A percentile compares a stretch with the other conserved stretches of the same genome.
phyloP scores from a whole-genome alignment of 2,888 invertebrate genomes.

The Caenorhabditis becei region DNA sequence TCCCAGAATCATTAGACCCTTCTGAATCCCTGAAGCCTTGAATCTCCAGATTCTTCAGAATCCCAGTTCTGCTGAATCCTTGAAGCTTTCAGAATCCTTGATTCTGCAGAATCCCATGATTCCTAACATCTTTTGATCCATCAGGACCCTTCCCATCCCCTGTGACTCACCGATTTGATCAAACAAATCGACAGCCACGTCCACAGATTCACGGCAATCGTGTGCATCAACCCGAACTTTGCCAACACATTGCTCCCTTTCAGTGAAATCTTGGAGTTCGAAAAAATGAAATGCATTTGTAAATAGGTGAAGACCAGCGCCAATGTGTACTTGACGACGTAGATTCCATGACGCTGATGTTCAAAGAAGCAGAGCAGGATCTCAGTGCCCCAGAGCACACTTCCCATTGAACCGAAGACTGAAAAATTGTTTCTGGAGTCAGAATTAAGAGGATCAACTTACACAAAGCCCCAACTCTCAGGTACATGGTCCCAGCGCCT shows the following conservation, averaged over 20 bases:
- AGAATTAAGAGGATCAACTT: conserved; percentile 1
- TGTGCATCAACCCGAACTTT: conserved; percentile 80
- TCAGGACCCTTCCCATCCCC: no score
- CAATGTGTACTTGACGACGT: conserved; percentile 75
- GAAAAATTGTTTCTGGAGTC: background rate
- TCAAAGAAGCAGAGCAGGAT: conserved; percentile 70
- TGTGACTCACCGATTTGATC: conserved; percentile 70
- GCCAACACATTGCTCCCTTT: conserved; percentile 68
- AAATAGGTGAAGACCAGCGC: conserved; percentile 79
- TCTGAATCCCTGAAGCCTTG: no score
- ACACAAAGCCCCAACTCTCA: conserved; percentile 77
- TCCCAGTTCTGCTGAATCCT: no score
- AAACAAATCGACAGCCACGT: conserved; percentile 80
- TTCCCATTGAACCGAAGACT: conserved; percentile 78
- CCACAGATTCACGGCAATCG: conserved; percentile 79
- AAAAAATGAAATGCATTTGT: conserved; percentile 81
- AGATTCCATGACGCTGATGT: conserved; percentile 22
- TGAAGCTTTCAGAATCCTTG: no score
- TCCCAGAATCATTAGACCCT: no score
- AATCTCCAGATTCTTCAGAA: no score
- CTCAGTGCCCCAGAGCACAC: conserved; percentile 76
- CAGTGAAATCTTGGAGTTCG: conserved; percentile 79
- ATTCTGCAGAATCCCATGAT: no score
- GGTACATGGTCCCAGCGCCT: conserved; percentile 74
- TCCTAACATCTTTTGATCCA: no score